These are phyloP conservation scores for Hucho hucho DNA, from an alignment of 2,113 vertebrate species.

Conservation along the genomic window DNA sequence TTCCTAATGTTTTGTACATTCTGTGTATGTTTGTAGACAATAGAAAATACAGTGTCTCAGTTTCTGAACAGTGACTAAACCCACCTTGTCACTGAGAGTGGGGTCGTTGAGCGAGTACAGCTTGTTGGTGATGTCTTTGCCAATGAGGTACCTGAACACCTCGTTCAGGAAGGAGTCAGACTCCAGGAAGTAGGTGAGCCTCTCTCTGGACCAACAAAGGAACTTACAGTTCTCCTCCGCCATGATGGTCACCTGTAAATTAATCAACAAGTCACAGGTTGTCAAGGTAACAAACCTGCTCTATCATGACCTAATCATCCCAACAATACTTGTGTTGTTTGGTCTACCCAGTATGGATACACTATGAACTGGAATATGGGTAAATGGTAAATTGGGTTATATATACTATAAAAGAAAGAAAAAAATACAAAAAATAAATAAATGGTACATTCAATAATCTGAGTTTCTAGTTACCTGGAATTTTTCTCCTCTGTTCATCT, in stretches of 20 bases:
- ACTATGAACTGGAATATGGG: too few relatives aligned
- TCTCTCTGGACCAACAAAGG: constrained; percentile 95
- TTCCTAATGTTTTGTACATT: too few relatives aligned
- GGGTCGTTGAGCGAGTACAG: constrained; percentile 97
- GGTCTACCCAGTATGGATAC: too few relatives aligned
- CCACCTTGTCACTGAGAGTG: constrained; percentile 93
- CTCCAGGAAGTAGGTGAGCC: constrained; percentile 94
- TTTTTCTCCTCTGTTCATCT: constrained; percentile 93
- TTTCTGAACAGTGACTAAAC: constrained; percentile 21
- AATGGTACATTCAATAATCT: background rate
- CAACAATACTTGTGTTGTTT: too few relatives aligned
- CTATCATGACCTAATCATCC: background rate
- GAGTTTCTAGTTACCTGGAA: constrained; percentile 88
- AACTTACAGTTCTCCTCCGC: constrained; percentile 95
- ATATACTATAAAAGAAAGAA: accelerated
- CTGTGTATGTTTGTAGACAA: too few relatives aligned
- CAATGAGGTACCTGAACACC: constrained; percentile 95
- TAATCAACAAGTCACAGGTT: background rate
- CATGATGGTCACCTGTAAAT: constrained; percentile 86
- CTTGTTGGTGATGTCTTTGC: constrained; percentile 99
- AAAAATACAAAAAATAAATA: background rate
- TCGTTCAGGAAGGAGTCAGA: constrained; percentile 93
- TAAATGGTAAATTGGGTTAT: background rate
- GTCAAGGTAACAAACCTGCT: background rate
- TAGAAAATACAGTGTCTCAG: too few relatives aligned